Evolutionary conservation across 2,113 vertebrate genomes (phyloP), one percentile per base, ranked within the genome.

Genomic region (Macroglossus sobrinus): DNA sequence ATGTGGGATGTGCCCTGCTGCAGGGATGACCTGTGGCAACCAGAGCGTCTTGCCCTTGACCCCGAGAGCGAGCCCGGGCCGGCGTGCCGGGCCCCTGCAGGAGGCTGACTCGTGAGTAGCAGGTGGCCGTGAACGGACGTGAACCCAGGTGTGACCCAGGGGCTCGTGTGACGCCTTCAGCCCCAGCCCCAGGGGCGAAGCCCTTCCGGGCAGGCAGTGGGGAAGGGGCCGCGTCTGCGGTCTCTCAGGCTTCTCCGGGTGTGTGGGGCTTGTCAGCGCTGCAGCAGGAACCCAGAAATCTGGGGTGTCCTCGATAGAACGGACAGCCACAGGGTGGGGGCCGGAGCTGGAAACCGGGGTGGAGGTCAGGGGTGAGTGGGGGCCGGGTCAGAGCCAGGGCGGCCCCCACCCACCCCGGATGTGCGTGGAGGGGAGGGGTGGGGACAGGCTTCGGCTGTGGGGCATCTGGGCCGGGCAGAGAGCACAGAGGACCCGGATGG

Each of bases 121-220:
- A 9, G 9, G 19, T n/a, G n/a, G n/a, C n/a, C n/a, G n/a, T n/a
- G n/a, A n/a, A n/a, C 7, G 4, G 45, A 30, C 0, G 0, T 53
- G 38, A 68, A 30, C 72, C 43, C n/a, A 28, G 38, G 10, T 21
- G 53, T 6, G 74, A 33, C 16, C 53, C 2, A 24, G 5, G 2
- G 12, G 38, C 38, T 1, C 4, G n/a, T 19, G 22, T 11, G 57
- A 9, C 9, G 26, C 11, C 61, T 6, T 11, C 22, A n/a, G n/a
- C 24, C 33, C 40, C 10, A 57, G 68, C 33, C 6, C 8, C 38
- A 14, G 47, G 16, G 0, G 19, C 2, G 26, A 50, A 53, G n/a
- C 40, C 0, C 26, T 38, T 38, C 55, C 30, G 79, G 68, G 9
- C 14, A 22, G 79, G 40, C 40, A 47, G 64, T 0, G 16, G 21